Conservation (phyloP, 2,797 vertebrate species). For the Fringilla coelebs region DNA sequence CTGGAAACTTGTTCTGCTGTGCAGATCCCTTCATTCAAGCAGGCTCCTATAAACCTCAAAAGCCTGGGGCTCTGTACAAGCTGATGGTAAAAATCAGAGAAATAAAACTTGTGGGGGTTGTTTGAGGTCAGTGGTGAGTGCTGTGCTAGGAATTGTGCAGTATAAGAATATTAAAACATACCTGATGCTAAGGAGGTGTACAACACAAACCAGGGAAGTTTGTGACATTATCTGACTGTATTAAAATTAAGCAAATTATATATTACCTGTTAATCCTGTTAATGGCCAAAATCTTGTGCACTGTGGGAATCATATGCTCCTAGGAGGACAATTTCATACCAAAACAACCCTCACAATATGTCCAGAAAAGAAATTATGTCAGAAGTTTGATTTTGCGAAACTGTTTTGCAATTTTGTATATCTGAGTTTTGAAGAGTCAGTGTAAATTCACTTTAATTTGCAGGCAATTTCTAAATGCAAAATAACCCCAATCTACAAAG, state of each 20-base stretch:
- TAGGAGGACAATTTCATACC: neutral
- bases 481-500: neutral
- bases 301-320: neutral
- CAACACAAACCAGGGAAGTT: neutral
- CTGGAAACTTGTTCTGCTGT: neutral
- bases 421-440: neutral
- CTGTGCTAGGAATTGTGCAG: neutral
- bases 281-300: neutral
- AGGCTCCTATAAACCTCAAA: neutral
- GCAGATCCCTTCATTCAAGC: neutral
- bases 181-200: neutral
- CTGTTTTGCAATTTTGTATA: neutral
- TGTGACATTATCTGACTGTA: neutral
- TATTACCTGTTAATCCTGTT: neutral
- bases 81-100: neutral
- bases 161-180: neutral
- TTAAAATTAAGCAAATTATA: neutral
- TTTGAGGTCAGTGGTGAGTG: neutral
- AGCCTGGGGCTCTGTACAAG: neutral
- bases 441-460: neutral
- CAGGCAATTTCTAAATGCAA: neutral
- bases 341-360: neutral
- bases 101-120: neutral
- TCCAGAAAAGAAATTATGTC: neutral
- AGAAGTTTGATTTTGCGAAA: neutral